A percentile compares a stretch with the other conserved stretches of the same genome.
Evolutionary conservation across 2,888 invertebrate genomes (phyloP).

Genomic region (Drosophila testacea): DNA sequence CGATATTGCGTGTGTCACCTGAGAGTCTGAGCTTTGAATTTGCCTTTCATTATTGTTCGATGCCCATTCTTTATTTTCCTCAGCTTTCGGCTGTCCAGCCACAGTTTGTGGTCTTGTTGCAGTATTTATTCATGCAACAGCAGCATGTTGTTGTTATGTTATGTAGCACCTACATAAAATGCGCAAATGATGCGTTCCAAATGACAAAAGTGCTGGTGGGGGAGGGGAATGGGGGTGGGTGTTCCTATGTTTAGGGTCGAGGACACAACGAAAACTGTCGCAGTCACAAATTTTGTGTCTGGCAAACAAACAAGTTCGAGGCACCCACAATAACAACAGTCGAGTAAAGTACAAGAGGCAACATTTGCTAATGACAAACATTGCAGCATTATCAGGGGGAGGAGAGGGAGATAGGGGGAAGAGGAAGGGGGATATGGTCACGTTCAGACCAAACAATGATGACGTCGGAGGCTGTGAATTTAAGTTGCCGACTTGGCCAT

Average conservation of each 20-base stretch:
- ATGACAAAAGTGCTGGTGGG: slow-evolving; percentile 32
- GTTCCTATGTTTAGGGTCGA: background rate
- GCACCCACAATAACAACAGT: slow-evolving; percentile 49
- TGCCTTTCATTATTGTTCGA: slow-evolving; percentile 5
- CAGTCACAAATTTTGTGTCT: slow-evolving; percentile 77
- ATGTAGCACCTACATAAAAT: slow-evolving; percentile 77
- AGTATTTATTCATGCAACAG: slow-evolving; percentile 59
- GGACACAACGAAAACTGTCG: slow-evolving; percentile 68
- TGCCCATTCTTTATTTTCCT: slow-evolving; percentile 3
- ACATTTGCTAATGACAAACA: slow-evolving; percentile 82
- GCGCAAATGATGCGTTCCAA: slow-evolving; percentile 74
- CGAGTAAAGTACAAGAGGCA: slow-evolving; percentile 78
- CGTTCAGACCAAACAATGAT: slow-evolving; percentile 49
- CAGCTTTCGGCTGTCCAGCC: slow-evolving; percentile 32
- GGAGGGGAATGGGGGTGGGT: background rate
- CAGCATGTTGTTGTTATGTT: slow-evolving; percentile 44
- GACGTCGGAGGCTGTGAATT: slow-evolving; percentile 48
- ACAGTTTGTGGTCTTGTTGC: slow-evolving; percentile 63
- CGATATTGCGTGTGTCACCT: background rate
- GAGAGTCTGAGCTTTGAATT: background rate
- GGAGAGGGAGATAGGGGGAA: background rate
- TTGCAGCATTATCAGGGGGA: slow-evolving; percentile 19
- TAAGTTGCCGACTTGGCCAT: slow-evolving; percentile 24
- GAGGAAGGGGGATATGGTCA: slow-evolving; percentile 24
- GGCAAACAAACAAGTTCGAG: slow-evolving; percentile 55